Percentiles rank a stretch among this genome's conserved stretches.
These are phyloP conservation scores for Chionodraco myersi DNA, from an alignment of 2,113 vertebrate genomes.

Conservation along the genomic window DNA sequence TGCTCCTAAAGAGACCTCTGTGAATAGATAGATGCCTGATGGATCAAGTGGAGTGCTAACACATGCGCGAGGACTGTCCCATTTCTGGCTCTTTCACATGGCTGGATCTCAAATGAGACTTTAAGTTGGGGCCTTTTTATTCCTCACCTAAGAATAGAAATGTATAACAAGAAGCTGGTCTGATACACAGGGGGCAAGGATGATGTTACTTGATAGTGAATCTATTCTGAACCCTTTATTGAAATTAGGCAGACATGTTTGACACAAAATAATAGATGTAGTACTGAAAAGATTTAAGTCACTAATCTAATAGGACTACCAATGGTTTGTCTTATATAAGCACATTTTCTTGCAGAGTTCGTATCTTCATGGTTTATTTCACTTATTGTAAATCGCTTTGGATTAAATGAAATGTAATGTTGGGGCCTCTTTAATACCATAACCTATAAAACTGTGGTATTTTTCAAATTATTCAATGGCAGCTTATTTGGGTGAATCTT, in stretches of 20 bases:
- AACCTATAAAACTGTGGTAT: slow-evolving; percentile 60
- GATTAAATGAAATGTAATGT: too few species aligned
- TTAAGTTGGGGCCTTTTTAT: slow-evolving; percentile 36
- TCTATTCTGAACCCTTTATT: slow-evolving; percentile 66
- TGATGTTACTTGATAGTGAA: slow-evolving; percentile 56
- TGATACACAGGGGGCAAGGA: slow-evolving; percentile 42
- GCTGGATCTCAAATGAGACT: slow-evolving; percentile 64
- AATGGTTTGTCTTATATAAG: too few species aligned
- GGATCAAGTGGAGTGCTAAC: slow-evolving; percentile 69
- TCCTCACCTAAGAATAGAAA: slow-evolving; percentile 70
- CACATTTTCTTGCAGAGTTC: too few species aligned
- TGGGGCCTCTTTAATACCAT: slow-evolving; percentile 50
- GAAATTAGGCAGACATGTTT: slow-evolving; percentile 59
- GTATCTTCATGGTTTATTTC: too few species aligned
- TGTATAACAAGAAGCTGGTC: slow-evolving; percentile 58
- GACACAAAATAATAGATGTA: too few species aligned
- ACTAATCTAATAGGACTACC: too few species aligned
- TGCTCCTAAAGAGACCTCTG: slow-evolving; percentile 76
- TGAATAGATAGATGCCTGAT: slow-evolving; percentile 74
- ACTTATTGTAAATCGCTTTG: too few species aligned
- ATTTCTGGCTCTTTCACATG: slow-evolving; percentile 63
- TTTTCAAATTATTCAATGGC: slow-evolving; percentile 67
- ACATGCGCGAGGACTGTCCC: slow-evolving; percentile 65
- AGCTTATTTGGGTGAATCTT: slow-evolving; percentile 66
- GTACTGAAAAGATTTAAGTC: too few species aligned